Percentiles rank a stretch among this genome's conserved stretches.
phyloP scores from a whole-genome alignment of 2,113 vertebrate species.

The Megalops atlanticus region DNA sequence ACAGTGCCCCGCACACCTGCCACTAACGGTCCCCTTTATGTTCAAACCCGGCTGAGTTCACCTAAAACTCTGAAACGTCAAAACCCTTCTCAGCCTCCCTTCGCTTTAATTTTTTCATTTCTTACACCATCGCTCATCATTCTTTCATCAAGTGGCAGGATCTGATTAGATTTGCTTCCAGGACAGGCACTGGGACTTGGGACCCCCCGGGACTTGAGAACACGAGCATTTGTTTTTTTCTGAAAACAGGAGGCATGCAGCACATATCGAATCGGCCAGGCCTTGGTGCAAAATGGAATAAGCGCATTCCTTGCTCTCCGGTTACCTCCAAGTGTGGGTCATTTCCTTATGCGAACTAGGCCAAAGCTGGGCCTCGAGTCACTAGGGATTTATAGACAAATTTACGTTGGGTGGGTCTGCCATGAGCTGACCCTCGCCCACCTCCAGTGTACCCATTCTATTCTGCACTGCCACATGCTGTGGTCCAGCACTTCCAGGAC shows the following conservation, averaged over 20 bases:
- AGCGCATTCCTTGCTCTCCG: background rate
- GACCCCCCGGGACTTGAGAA: background rate
- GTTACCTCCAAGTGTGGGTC: background rate
- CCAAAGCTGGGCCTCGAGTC: background rate
- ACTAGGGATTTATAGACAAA: background rate
- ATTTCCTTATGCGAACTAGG: background rate
- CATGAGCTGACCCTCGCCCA: background rate
- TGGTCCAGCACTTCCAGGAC: background rate
- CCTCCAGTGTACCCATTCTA: background rate
- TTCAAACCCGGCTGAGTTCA: background rate
- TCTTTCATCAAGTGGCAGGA: background rate
- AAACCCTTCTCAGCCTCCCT: background rate
- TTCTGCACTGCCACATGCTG: background rate
- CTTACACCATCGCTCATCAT: background rate
- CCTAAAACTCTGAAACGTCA: background rate
- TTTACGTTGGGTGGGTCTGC: background rate
- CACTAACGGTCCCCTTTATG: background rate
- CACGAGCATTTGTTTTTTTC: too few species aligned
- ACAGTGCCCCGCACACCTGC: background rate
- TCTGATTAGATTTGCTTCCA: background rate
- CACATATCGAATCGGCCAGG: background rate
- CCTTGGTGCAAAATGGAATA: background rate
- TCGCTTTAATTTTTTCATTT: background rate
- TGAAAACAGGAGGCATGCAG: too few species aligned
- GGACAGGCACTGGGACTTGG: background rate